Percentiles rank a stretch among this genome's conserved stretches.
phyloP scores from a whole-genome alignment of 53 echinoderm and acorn worm genomes.

The Paracentrotus lividus region DNA sequence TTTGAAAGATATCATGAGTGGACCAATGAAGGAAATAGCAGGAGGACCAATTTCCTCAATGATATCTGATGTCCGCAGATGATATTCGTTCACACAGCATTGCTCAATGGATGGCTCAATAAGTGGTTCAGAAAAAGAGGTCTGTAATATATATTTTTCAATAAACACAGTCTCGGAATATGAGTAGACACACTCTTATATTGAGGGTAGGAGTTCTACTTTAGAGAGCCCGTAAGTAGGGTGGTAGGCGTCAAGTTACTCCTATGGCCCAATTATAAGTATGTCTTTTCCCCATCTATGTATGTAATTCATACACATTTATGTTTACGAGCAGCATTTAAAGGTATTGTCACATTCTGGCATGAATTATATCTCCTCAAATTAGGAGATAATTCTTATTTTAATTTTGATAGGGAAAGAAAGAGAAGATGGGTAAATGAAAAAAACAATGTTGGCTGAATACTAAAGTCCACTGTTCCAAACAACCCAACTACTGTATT shows the following conservation, averaged over 20 bases:
- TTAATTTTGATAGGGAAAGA: too few relatives aligned
- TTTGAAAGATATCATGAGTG: neutral
- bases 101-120: neutral
- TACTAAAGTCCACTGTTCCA: too few relatives aligned
- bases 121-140: neutral
- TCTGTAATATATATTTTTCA: constrained; percentile 31
- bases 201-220: constrained; percentile 13
- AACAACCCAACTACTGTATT: too few relatives aligned
- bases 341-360: neutral
- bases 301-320: neutral
- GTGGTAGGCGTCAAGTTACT: neutral
- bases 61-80: neutral
- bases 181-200: neutral
- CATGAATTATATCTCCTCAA: too few relatives aligned
- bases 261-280: neutral
- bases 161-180: neutral
- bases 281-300: neutral
- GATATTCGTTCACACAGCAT: neutral
- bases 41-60: neutral
- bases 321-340: neutral
- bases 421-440: too few relatives aligned
- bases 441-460: too few relatives aligned
- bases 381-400: too few relatives aligned
- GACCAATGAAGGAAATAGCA: neutral
- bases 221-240: neutral